These are phyloP conservation scores for Macrosiphum euphorbiae DNA, from an alignment of 2,888 invertebrate genomes.

Conservation along the genomic window DNA sequence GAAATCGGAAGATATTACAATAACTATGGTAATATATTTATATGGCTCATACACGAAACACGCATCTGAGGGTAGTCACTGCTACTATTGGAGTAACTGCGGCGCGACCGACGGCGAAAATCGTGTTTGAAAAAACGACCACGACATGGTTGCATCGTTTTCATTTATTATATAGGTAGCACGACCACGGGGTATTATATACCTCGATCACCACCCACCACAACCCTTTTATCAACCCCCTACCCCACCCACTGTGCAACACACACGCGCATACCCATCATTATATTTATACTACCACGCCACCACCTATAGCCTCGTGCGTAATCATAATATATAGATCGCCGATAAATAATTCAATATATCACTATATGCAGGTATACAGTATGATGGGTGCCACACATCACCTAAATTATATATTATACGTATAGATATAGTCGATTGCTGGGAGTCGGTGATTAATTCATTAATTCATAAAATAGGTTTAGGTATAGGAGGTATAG, in stretches of 20 bases:
- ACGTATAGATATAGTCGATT: background rate
- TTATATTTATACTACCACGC: slow-evolving; percentile 5
- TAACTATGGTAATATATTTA: background rate
- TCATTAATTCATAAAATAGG: background rate
- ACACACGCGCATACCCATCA: background rate
- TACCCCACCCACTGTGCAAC: background rate
- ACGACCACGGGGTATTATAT: background rate
- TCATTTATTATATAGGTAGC: background rate
- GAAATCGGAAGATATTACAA: background rate
- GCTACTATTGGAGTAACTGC: background rate
- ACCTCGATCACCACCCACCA: background rate
- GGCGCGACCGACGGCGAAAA: background rate
- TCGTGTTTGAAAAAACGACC: background rate
- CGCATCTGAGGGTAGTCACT: background rate
- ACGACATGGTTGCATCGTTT: background rate
- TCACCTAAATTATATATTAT: background rate
- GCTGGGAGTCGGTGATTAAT: background rate
- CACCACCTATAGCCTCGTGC: background rate
- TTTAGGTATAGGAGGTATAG: background rate
- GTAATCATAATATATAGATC: background rate
- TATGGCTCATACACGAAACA: background rate
- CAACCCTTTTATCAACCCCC: background rate
- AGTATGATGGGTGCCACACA: background rate
- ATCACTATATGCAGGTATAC: background rate
- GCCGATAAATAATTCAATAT: slow-evolving; percentile 18